A percentile compares a stretch with the other conserved stretches of the same genome.
Conservation (phyloP, 2,888 invertebrate genomes). For the Philaethria dido region DNA sequence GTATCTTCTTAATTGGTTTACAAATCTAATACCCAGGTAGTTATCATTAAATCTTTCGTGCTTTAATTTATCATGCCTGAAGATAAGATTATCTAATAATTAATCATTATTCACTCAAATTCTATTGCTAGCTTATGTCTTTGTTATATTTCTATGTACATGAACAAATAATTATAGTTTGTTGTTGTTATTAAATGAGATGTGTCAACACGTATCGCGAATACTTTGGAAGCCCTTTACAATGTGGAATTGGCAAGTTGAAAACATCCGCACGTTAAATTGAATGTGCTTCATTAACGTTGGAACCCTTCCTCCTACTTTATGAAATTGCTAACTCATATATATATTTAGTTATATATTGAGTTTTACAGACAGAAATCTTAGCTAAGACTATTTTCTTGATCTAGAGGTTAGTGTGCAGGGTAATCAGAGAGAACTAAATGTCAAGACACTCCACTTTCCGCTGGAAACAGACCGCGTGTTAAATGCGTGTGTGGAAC, state of each 20-base stretch:
- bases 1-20: no score
- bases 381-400: not conserved
- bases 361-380: not conserved
- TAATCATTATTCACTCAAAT: no score
- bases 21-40: no score
- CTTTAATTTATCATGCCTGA: no score
- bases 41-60: no score
- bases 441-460: no score
- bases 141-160: no score
- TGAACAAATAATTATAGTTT: not conserved
- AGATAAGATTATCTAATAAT: no score
- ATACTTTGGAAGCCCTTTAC: conserved; percentile 22
- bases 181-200: conserved; percentile 12
- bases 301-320: not conserved
- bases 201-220: conserved; percentile 17
- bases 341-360: no score
- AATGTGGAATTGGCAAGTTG: conserved; percentile 23
- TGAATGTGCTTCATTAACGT: conserved; percentile 3
- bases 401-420: not conserved
- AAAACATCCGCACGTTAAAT: conserved; percentile 21
- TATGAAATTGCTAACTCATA: not conserved
- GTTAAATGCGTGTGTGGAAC: no score
- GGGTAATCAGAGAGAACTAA: no score
- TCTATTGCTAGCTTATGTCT: not conserved
- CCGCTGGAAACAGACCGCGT: no score